Conservation (phyloP, 2,113 vertebrate genomes). For the Engraulis encrasicolus region DNA sequence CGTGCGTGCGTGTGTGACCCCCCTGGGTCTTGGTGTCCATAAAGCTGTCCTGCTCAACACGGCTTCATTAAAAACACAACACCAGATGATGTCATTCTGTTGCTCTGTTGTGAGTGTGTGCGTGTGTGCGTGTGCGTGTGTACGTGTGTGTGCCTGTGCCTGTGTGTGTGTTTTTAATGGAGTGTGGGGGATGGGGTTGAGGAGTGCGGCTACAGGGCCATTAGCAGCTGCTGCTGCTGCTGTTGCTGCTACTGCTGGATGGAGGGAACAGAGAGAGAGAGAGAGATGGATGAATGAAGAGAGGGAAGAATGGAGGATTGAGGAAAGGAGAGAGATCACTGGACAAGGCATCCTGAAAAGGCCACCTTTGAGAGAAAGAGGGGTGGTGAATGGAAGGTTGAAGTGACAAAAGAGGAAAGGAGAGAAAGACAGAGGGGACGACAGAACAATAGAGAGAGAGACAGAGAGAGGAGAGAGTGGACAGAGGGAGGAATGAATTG, state of each 20-base stretch:
- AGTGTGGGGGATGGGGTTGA: background rate
- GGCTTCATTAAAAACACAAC: conserved; percentile 10
- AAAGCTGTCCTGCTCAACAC: background rate
- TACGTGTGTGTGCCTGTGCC: no score
- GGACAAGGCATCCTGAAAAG: no score
- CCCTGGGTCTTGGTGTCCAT: background rate
- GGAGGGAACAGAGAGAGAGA: background rate
- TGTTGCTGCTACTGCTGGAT: background rate
- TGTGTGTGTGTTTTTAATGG: background rate
- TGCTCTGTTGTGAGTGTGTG: background rate
- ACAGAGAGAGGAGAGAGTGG: no score
- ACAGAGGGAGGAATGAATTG: no score
- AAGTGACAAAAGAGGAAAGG: no score
- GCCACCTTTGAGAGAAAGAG: no score
- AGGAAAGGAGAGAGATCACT: conserved; percentile 1
- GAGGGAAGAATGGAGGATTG: background rate
- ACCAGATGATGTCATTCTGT: conserved; percentile 1
- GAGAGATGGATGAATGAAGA: no score
- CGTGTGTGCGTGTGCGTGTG: no score
- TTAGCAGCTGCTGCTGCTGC: background rate
- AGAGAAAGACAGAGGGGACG: no score
- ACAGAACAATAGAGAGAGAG: no score
- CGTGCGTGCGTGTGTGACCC: background rate
- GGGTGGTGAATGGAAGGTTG: no score
- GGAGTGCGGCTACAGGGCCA: no score